Conservation (phyloP, 2,888 invertebrate genomes). For the Heliconius ismenius region DNA sequence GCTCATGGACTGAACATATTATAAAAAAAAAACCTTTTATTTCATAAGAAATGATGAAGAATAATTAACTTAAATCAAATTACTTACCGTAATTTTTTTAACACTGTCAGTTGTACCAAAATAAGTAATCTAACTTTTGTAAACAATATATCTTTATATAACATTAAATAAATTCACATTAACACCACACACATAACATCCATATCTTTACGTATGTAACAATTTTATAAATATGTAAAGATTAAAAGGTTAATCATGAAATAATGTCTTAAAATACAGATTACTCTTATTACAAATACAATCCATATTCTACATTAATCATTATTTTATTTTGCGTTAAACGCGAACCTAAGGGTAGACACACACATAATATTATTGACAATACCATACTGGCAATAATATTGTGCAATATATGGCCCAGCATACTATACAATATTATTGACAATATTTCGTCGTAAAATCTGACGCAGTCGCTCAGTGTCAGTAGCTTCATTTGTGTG, state of each 20-base stretch:
- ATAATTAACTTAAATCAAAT: neutral
- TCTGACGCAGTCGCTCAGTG: too few species aligned
- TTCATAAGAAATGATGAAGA: neutral
- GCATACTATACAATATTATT: too few species aligned
- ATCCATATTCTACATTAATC: too few species aligned
- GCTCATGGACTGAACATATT: constrained; percentile 53
- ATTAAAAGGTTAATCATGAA: neutral
- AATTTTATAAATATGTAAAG: neutral
- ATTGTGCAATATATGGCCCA: too few species aligned
- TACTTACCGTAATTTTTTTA: constrained; percentile 17
- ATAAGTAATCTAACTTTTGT: neutral
- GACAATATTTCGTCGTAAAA: too few species aligned
- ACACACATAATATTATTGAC: too few species aligned
- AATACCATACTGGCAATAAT: too few species aligned
- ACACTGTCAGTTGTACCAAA: neutral
- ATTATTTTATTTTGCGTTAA: too few species aligned
- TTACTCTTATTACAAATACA: too few species aligned
- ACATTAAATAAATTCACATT: constrained; percentile 1
- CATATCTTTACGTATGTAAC: too few species aligned
- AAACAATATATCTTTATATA: constrained; percentile 3
- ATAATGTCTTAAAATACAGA: neutral
- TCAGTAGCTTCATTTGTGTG: too few species aligned
- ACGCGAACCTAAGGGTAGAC: too few species aligned
- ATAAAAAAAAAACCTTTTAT: constrained; percentile 19
- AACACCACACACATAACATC: neutral